These are phyloP conservation scores for Microdon myrmicae DNA, from an alignment of 2,888 invertebrate species.

Conservation along the genomic window DNA sequence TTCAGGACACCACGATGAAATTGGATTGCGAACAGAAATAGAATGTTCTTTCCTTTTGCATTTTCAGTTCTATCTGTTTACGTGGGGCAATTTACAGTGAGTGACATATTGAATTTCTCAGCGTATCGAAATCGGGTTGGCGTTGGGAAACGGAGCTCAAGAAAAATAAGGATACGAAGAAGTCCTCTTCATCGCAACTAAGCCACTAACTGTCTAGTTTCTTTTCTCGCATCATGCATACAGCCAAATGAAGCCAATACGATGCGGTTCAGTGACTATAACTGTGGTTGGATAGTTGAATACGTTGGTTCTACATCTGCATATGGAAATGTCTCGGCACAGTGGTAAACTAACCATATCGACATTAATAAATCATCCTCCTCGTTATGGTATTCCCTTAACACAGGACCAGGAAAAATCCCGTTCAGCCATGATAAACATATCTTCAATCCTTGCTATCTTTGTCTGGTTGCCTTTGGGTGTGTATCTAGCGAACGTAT, in stretches of 20 bases:
- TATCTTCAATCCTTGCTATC: constrained; percentile 18
- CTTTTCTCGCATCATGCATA: constrained; percentile 13
- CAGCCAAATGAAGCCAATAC: constrained; percentile 32
- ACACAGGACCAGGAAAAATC: too few species aligned
- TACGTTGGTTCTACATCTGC: constrained; percentile 8
- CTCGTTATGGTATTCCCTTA: neutral
- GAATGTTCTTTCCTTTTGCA: constrained; percentile 35
- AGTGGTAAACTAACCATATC: constrained; percentile 65
- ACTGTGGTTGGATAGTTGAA: constrained; percentile 12
- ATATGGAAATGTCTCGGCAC: constrained; percentile 28
- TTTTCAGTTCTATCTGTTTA: constrained; percentile 37
- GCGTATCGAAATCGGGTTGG: constrained; percentile 26
- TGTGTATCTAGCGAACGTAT: too few species aligned
- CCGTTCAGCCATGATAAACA: constrained; percentile 10
- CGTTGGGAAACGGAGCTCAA: neutral
- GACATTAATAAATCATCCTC: constrained; percentile 65
- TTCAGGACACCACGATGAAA: constrained; percentile 39
- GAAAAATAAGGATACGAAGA: neutral
- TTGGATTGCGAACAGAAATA: constrained; percentile 40
- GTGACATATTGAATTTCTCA: constrained; percentile 40
- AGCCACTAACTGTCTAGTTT: constrained; percentile 11
- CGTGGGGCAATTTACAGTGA: constrained; percentile 26
- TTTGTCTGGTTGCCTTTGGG: neutral
- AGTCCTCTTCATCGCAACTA: constrained; percentile 1
- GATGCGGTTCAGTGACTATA: constrained; percentile 9